Percentiles rank a stretch among this genome's conserved stretches.
phyloP scores from a whole-genome alignment of 2,797 vertebrate species.

The Remorina albescens region DNA sequence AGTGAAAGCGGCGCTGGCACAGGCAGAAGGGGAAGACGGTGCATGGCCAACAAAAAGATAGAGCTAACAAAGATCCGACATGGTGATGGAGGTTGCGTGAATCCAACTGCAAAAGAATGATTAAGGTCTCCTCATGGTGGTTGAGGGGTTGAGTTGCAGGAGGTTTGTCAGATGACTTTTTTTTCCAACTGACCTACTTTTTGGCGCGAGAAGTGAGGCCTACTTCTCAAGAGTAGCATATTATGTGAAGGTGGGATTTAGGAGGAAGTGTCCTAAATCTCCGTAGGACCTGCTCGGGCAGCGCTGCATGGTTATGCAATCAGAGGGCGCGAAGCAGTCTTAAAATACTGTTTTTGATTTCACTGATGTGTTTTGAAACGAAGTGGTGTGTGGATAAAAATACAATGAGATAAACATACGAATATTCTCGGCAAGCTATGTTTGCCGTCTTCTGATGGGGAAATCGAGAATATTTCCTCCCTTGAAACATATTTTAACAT shows the following conservation, averaged over 20 bases:
- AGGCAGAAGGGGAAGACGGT: conserved; percentile 12
- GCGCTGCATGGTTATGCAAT: conserved; percentile 69
- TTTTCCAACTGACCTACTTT: conserved; percentile 34
- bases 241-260: conserved; percentile 18
- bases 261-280: conserved; percentile 27
- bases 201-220: conserved; percentile 19
- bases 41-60: conserved; percentile 31
- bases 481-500: conserved; percentile 27
- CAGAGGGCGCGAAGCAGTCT: conserved; percentile 48
- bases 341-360: conserved; percentile 51
- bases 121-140: conserved; percentile 28
- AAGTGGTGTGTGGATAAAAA: conserved; percentile 52
- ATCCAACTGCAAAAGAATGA: conserved; percentile 71
- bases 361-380: conserved; percentile 50
- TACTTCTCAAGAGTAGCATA: conserved; percentile 66
- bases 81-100: conserved; percentile 13
- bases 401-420: conserved; percentile 74
- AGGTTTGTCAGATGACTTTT: conserved; percentile 21
- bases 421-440: conserved; percentile 59
- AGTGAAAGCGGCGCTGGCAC: conserved; percentile 4
- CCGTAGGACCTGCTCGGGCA: conserved; percentile 40
- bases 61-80: conserved; percentile 38
- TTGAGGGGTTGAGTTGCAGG: neutral
- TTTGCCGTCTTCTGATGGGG: conserved; percentile 41
- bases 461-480: conserved; percentile 7